Base-by-base conservation (phyloP, 2,888 invertebrate genomes). In the Rutpela maculata region DNA sequence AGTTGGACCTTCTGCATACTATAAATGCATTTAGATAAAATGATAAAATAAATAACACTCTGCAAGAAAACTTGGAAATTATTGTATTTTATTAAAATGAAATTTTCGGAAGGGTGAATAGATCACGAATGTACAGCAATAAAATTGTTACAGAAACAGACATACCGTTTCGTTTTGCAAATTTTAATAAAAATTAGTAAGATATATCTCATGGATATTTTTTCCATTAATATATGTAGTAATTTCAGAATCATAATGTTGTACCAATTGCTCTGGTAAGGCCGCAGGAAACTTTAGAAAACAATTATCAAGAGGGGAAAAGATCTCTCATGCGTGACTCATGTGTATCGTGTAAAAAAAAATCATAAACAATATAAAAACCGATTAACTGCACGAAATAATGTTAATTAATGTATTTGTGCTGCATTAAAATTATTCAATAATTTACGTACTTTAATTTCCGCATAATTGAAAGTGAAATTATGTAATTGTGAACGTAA, bases 401-500 rank as follows among this genome's bases (percentile, higher is more conserved):
- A 22, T 18, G 59, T 35, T 31, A 76, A 79, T 66, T 63, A 72
- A 72, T 79, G 75, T 77, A 79, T 74, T 50, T 76, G 74, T 74
- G 70, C 70, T 73, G 77, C 75, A 72, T 75, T 78, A 78, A 60
- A 78, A 78, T 77, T 78, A 70, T 75, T 77, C 66, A 67, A 69
- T 75, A 74, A 81, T 80, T 80, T 80, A 77, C 74, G 74, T 59
- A 63, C 59, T 71, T 57, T 78, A 81, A 78, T 81, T 82, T 82
- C 80, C 80, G 79, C 73, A 71, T 70, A 78, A 80, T 80, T 76
- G 83, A 84, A 84, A 83, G 82, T 80, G 68, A 75, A 75, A 75
- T 83, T 83, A 80, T 77, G 80, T 79, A 83, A 83, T 60, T 77
- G 79, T 81, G 80, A 81, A 79, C 78, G 81, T 77, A 76, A 80